Percentiles rank a stretch among this genome's conserved stretches.
Evolutionary conservation across 1,140 invertebrate species (phyloP).

Genomic region (Elysia chlorotica): DNA sequence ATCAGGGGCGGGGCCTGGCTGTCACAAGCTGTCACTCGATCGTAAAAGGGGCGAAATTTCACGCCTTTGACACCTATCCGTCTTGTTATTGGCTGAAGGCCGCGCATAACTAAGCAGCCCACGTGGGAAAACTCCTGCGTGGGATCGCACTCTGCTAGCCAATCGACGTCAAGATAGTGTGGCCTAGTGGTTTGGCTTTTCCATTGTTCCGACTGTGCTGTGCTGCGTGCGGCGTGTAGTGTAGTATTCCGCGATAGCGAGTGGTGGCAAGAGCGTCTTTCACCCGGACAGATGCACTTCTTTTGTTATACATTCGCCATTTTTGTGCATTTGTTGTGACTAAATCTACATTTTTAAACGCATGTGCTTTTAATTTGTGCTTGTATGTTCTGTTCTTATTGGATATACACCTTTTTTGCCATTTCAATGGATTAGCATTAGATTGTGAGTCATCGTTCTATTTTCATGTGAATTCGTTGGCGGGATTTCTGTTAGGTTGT

Average conservation of each 20-base stretch:
- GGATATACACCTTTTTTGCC: constrained; percentile 4
- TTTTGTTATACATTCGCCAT: not conserved
- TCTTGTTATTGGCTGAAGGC: not conserved
- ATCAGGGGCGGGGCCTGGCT: not conserved
- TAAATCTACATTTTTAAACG: not conserved
- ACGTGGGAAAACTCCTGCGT: constrained; percentile 2
- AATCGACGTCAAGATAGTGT: constrained; percentile 47
- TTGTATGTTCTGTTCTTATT: not conserved
- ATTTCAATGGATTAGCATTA: not conserved
- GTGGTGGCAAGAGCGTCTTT: constrained; percentile 32
- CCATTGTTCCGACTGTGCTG: constrained; percentile 35
- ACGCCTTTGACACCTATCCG: not conserved
- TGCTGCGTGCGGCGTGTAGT: constrained; percentile 38
- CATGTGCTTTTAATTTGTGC: not conserved
- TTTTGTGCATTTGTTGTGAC: not conserved
- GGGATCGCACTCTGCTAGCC: constrained; percentile 11
- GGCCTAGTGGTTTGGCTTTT: constrained; percentile 48
- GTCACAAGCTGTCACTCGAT: not conserved
- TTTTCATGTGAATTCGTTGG: not conserved
- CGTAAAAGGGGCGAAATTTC: constrained; percentile 17
- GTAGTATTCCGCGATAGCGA: constrained; percentile 39
- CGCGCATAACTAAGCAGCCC: constrained; percentile 21
- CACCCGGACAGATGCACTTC: constrained; percentile 17
- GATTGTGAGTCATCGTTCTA: not conserved
- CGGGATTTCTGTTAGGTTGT: too few species aligned